Evolutionary conservation across 2,113 vertebrate species (phyloP).

Genomic region (Procavia capensis): DNA sequence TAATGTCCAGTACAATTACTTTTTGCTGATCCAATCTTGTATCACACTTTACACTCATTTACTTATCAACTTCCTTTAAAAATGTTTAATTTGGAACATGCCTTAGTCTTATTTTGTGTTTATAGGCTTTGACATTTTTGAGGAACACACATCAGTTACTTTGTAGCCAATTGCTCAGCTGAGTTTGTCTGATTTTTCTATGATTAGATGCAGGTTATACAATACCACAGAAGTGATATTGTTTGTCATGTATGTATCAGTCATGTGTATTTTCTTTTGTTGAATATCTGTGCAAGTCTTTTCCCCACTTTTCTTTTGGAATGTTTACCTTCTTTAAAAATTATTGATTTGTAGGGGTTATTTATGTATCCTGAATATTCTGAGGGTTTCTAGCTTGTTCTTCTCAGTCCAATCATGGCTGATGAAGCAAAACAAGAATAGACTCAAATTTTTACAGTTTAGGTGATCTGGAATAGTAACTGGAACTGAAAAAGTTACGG

Average conservation of each 20-base stretch:
- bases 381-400: neutral
- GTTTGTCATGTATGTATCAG: neutral
- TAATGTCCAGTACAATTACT: neutral
- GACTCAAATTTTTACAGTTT: too few species aligned
- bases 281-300: neutral
- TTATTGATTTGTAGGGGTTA: neutral
- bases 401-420: too few species aligned
- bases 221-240: neutral
- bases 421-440: too few species aligned
- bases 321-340: neutral
- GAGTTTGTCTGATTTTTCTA: neutral
- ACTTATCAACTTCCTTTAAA: neutral
- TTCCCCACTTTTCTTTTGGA: neutral
- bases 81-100: neutral
- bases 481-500: too few species aligned
- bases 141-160: neutral
- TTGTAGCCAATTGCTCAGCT: neutral
- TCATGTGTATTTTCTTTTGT: neutral
- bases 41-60: neutral
- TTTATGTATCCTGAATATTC: neutral
- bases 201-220: neutral
- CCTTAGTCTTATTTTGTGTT: neutral
- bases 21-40: neutral
- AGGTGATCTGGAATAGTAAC: too few species aligned
- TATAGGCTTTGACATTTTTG: neutral